Conservation (phyloP, 1,140 invertebrate genomes). For the Aethina tumida region DNA sequence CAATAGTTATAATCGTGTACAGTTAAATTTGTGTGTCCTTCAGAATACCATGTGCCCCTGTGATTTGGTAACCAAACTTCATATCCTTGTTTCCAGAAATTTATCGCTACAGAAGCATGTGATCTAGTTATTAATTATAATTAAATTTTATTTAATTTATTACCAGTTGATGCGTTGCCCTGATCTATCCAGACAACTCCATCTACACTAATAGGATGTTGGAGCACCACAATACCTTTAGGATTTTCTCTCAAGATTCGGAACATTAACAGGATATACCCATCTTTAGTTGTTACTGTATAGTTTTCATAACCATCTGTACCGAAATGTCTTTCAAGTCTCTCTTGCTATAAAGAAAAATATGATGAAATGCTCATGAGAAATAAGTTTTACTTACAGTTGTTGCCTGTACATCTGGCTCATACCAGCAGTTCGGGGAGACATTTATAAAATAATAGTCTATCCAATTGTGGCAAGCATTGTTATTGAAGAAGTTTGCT, state of each 20-base stretch:
- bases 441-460: too few relatives aligned
- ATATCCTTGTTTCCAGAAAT: conserved; percentile 10
- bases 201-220: conserved; percentile 10
- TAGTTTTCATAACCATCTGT: conserved; percentile 15
- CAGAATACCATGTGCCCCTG: conserved; percentile 13
- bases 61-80: conserved; percentile 16
- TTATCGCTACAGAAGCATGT: conserved; percentile 5
- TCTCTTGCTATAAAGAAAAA: too few relatives aligned
- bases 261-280: conserved; percentile 16
- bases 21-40: conserved; percentile 7
- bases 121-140: not conserved
- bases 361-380: too few relatives aligned
- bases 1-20: conserved; percentile 12
- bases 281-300: conserved; percentile 14
- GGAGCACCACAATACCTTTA: conserved; percentile 14
- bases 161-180: conserved; percentile 12
- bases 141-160: not conserved
- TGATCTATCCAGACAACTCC: conserved; percentile 6
- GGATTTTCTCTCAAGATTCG: conserved; percentile 11
- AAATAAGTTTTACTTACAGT: too few relatives aligned
- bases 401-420: too few relatives aligned
- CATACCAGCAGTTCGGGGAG: too few relatives aligned
- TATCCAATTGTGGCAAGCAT: too few relatives aligned
- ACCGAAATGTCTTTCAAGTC: too few relatives aligned
- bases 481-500: too few relatives aligned